These are phyloP conservation scores for Callinectes sapidus DNA, from an alignment of 2,888 invertebrate genomes.

Conservation along the genomic window DNA sequence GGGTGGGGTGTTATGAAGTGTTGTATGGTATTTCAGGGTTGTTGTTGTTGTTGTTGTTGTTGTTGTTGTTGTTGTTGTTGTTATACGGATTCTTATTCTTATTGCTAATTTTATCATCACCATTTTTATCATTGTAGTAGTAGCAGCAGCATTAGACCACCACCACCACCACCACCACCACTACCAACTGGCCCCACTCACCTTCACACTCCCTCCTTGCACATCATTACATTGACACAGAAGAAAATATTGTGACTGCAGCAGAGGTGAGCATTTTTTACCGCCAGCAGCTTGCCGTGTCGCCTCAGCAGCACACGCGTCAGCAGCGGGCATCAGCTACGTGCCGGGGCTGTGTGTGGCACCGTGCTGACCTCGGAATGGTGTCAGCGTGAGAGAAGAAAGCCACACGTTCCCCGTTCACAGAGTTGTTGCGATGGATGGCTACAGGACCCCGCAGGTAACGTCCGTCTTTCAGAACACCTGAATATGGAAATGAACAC, in stretches of 20 bases:
- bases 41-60: too few species aligned
- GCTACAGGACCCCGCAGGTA: conserved; percentile 22
- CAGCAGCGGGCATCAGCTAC: not conserved
- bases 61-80: not conserved
- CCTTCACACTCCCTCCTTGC: not conserved
- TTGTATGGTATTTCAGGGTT: too few species aligned
- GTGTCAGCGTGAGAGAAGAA: not conserved
- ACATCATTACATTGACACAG: not conserved
- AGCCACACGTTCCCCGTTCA: not conserved
- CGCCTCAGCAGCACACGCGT: not conserved
- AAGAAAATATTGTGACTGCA: not conserved
- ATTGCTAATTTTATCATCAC: too few species aligned
- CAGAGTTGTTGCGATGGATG: conserved; percentile 3
- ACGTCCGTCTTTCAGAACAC: not conserved
- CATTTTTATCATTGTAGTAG: not conserved
- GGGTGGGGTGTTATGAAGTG: too few species aligned
- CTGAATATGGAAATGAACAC: too few species aligned
- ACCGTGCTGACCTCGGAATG: not conserved
- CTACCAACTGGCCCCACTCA: not conserved
- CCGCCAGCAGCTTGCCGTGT: not conserved
- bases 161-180: conserved; percentile 1
- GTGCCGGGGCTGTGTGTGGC: not conserved
- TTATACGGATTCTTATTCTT: not conserved
- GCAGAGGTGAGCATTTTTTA: not conserved
- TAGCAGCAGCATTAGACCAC: too few species aligned